Conservation (phyloP, 2,113 vertebrate genomes). For the Polypterus bichir region DNA sequence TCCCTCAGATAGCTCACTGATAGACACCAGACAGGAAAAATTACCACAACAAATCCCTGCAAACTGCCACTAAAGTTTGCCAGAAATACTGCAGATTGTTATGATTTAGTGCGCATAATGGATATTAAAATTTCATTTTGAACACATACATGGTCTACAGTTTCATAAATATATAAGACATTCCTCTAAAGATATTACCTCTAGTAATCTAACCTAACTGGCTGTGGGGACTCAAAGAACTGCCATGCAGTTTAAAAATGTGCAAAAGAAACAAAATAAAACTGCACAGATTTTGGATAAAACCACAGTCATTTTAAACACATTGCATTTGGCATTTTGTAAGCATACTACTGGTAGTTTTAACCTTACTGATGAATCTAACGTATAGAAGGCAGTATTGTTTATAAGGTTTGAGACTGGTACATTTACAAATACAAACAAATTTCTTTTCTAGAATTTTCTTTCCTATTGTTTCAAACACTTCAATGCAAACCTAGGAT, state of each 20-base stretch:
- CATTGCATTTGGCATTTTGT: conserved; percentile 4
- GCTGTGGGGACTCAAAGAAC: neutral
- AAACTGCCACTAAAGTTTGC: too few relatives aligned
- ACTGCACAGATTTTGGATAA: conserved; percentile 1
- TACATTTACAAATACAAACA: neutral
- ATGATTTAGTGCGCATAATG: neutral
- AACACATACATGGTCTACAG: neutral
- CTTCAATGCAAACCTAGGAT: conserved; percentile 8
- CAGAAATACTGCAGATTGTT: neutral
- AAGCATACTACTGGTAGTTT: neutral
- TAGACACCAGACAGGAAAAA: too few relatives aligned
- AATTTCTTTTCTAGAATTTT: neutral
- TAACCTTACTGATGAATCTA: conserved; percentile 1
- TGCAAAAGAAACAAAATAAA: neutral
- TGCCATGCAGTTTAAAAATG: neutral
- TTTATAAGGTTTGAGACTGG: conserved; percentile 4
- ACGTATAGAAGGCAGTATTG: conserved; percentile 4
- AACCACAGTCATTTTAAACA: conserved; percentile 3
- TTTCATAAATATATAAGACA: neutral
- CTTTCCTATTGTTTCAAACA: neutral
- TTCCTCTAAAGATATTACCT: neutral
- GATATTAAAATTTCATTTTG: neutral
- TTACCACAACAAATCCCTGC: too few relatives aligned
- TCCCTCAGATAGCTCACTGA: too few relatives aligned
- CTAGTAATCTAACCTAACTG: neutral